Evolutionary conservation across 2,797 vertebrate genomes (phyloP), one percentile per base, ranked within the genome.

Genomic region (Notolepis coatsorum): DNA sequence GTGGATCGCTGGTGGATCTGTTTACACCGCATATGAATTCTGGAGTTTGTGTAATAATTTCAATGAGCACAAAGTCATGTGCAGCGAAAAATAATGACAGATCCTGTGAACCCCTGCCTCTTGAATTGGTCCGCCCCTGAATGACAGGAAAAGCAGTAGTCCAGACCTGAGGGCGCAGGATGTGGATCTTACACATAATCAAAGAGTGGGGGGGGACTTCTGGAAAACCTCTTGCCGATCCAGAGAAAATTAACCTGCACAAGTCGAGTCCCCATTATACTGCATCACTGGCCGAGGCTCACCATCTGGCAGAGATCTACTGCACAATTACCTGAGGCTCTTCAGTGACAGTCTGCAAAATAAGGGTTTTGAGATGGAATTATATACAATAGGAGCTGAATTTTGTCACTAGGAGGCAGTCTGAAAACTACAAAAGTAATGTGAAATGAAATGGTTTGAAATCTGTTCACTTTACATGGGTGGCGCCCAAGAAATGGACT

Each of bases 301-400:
- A 82, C 77, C 87, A 87, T 88, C 82, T 90, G 87, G 81, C 80
- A 88, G 77, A 86, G 84, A 89, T 85, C 78, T 79, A 82, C 77
- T 81, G 80, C 79, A 81, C 82, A 84, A 83, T 88, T 87, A 90
- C 83, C 78, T 65, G 71, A 71, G 69, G 82, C 51, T 47, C 62
- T 56, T 49, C 62, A 71, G 65, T 68, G 70, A 71, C 69, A 61
- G 65, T 61, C 76, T 82, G 61, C 65, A 75, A 77, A 80, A 81
- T 67, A 77, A 79, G 79, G 60, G 70, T 57, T 58, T 58, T 73
- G 37, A 65, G 68, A 77, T 79, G 56, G 46, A 81, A 71, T 71
- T 57, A 75, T 57, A 75, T 55, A 64, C 64, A 73, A 45, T 46
- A 60, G 60, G 65, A 48, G 61, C 56, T 69, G 66, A 65, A 62